Evolutionary conservation across 2,113 vertebrate genomes (phyloP).

Genomic region (Nothobranchius kuhntae): DNA sequence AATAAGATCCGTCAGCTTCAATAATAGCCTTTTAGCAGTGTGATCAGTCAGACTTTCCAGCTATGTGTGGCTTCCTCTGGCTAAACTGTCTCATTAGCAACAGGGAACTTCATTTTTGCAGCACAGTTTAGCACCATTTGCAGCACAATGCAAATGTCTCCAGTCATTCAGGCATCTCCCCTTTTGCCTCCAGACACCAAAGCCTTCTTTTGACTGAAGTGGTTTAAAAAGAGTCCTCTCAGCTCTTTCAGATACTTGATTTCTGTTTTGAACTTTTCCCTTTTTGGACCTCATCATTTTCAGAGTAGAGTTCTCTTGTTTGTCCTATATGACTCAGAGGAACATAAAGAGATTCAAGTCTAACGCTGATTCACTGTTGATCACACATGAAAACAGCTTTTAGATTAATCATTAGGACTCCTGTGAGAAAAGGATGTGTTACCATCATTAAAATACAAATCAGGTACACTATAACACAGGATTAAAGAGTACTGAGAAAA

Average conservation of each 20-base stretch:
- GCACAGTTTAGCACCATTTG: conserved; percentile 75
- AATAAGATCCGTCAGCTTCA: conserved; percentile 82
- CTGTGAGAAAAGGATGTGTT: no score
- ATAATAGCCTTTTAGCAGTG: conserved; percentile 80
- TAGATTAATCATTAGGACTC: background rate
- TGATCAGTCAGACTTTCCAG: conserved; percentile 74
- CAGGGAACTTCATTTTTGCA: conserved; percentile 74
- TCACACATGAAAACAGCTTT: background rate
- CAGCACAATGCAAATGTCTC: conserved; percentile 39
- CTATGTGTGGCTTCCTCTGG: conserved; percentile 72
- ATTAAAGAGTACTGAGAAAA: no score
- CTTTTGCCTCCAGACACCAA: background rate
- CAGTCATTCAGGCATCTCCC: background rate
- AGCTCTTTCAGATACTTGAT: background rate
- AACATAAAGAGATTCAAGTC: background rate
- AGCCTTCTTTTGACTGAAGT: background rate
- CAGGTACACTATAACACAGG: no score
- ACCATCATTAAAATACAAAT: no score
- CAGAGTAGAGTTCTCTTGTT: background rate
- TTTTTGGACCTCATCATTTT: background rate
- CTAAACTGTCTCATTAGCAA: conserved; percentile 81
- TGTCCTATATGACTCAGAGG: background rate
- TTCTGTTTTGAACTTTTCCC: background rate
- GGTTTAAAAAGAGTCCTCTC: background rate
- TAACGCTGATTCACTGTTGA: background rate